phyloP scores from a whole-genome alignment of 2,797 vertebrate genomes.

The Pterois miles region DNA sequence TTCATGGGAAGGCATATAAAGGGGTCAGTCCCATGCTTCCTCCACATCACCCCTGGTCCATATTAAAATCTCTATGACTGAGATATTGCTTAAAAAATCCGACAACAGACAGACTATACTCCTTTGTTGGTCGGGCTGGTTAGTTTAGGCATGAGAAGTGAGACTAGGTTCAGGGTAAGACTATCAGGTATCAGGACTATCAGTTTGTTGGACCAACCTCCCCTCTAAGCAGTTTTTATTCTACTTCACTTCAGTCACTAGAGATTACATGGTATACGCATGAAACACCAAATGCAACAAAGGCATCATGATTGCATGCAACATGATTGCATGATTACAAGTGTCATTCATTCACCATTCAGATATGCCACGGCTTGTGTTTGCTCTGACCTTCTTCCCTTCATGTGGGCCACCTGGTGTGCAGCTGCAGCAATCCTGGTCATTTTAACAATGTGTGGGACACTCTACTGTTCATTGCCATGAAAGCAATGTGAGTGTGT shows the following conservation, averaged over 20 bases:
- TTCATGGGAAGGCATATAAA: neutral
- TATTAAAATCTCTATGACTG: too few species aligned
- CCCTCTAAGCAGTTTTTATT: neutral
- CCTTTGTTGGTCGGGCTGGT: neutral
- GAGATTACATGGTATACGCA: neutral
- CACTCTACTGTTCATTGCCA: conserved; percentile 31
- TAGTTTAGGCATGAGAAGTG: neutral
- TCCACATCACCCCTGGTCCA: too few species aligned
- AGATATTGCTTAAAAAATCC: too few species aligned
- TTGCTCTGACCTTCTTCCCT: conserved; percentile 9
- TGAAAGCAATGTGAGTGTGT: conserved; percentile 44
- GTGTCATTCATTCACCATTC: neutral
- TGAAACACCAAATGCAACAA: neutral
- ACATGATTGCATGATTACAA: neutral
- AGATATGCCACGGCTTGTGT: neutral
- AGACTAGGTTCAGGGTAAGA: neutral
- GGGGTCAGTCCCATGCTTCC: too few species aligned
- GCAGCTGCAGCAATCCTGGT: conserved; percentile 7
- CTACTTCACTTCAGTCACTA: too few species aligned
- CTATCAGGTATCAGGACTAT: too few species aligned
- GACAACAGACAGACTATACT: too few species aligned
- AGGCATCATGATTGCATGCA: neutral
- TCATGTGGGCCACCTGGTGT: conserved; percentile 14
- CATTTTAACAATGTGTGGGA: conserved; percentile 40
- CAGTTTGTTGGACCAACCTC: neutral